Evolutionary conservation across 2,113 vertebrate species (phyloP).

Genomic region (Pangasianodon gigas): DNA sequence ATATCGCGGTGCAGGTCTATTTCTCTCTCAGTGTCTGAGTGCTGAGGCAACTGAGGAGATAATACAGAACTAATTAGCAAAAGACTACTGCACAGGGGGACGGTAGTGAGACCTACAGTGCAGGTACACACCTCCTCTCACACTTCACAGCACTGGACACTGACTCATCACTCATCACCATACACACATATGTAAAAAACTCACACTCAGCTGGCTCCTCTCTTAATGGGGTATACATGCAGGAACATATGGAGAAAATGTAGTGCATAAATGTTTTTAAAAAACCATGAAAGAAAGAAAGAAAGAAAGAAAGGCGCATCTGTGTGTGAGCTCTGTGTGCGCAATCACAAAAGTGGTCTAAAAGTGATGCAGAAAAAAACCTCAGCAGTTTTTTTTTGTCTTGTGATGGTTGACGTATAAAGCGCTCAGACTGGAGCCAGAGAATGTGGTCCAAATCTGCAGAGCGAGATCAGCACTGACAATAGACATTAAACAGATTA

Average conservation of each 20-base stretch:
- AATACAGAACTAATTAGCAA: conserved; percentile 62
- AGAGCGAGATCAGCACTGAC: conserved; percentile 57
- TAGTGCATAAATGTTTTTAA: neutral
- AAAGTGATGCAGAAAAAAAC: conserved; percentile 24
- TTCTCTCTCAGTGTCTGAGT: conserved; percentile 44
- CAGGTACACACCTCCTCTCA: conserved; percentile 46
- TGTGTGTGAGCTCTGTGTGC: conserved; percentile 1
- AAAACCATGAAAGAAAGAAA: conserved; percentile 5
- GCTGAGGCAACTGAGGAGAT: conserved; percentile 51
- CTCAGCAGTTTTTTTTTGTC: conserved; percentile 27
- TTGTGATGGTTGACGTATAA: conserved; percentile 48
- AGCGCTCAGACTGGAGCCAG: conserved; percentile 38
- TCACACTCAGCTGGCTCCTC: neutral
- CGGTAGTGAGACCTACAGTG: conserved; percentile 26
- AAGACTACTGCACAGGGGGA: conserved; percentile 44
- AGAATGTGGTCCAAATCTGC: conserved; percentile 60
- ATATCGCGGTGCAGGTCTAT: conserved; percentile 38
- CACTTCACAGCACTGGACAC: conserved; percentile 48
- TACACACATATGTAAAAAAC: neutral
- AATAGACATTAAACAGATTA: conserved; percentile 66
- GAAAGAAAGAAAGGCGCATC: neutral
- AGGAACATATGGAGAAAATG: neutral
- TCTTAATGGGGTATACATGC: neutral
- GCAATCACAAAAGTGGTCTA: conserved; percentile 21
- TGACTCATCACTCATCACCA: conserved; percentile 22